phyloP scores from a whole-genome alignment of 1,140 invertebrate species.

The Magallana angulata region DNA sequence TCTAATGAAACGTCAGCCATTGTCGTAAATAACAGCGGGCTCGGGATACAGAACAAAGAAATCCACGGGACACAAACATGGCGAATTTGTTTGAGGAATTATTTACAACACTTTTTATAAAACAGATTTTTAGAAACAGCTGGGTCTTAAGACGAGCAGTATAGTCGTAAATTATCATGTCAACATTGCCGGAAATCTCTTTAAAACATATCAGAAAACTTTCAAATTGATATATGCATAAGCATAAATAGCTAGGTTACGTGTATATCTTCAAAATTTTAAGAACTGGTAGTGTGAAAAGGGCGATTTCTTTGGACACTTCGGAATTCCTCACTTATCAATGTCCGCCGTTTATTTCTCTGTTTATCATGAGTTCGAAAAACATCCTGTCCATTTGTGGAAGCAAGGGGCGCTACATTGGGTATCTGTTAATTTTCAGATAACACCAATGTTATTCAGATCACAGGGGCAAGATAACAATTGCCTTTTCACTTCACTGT shows the following conservation, averaged over 20 bases:
- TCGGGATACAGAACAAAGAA: conserved; percentile 23
- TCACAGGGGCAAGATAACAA: too few relatives aligned
- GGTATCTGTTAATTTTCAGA: too few relatives aligned
- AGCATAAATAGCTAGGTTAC: too few relatives aligned
- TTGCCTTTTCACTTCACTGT: too few relatives aligned
- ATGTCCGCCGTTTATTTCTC: not conserved
- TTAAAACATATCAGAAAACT: not conserved
- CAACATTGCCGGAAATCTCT: not conserved
- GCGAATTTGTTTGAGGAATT: not conserved
- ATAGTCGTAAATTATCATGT: not conserved
- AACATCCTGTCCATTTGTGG: too few relatives aligned
- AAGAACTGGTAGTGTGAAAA: not conserved
- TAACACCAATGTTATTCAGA: too few relatives aligned
- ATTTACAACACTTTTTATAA: not conserved
- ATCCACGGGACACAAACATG: conserved; percentile 16
- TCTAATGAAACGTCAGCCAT: not conserved
- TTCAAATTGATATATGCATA: too few relatives aligned
- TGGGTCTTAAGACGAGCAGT: not conserved
- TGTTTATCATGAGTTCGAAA: too few relatives aligned
- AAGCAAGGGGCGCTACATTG: too few relatives aligned
- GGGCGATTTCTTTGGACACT: not conserved
- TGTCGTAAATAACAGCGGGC: conserved; percentile 29
- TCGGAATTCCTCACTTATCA: not conserved
- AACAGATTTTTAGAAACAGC: not conserved
- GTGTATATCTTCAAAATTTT: not conserved